Evolutionary conservation across 2,797 vertebrate species (phyloP), one percentile per base, ranked within the genome.

Genomic region (Emydoidea blandingii): DNA sequence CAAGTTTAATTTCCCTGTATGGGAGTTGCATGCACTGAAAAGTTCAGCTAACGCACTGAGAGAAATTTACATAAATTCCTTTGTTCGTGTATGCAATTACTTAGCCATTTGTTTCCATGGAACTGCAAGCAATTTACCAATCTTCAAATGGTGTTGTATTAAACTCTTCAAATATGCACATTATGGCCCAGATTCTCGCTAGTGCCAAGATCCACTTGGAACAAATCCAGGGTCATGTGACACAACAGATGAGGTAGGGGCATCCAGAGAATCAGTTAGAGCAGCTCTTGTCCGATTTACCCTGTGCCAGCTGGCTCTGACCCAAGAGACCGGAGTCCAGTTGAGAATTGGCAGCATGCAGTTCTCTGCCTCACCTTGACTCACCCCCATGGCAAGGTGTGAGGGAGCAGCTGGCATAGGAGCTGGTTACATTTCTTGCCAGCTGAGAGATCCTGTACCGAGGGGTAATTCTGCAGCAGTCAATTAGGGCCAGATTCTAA

Each of bases 1-100:
- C 89, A 93, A 84, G 82, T 85, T 94, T 79, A 91, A 96, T 94
- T 96, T 72, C 53, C n/a, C 56, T 91, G 87, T 49, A 89, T n/a
- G 12, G 65, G 78, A 93, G 34, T 82, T 90, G 52, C 21, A 89
- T 83, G 34, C 65, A 54, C 74, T 93, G 89, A 88, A 87, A 89
- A 85, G 62, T 94, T 96, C 76, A 68, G 76, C 83, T 85, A 68
- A 53, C 5, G 1, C 56, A 91, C 37, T 29, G 87, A 83, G 44
- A 89, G 79, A 47, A 80, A 90, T 94, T 96, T 94, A 72, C 72
- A 95, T 87, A 93, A 94, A 85, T 65, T 56, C 47, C 85, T 97
- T 96, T 97, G 84, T 95, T 97, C 74, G 95, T 91, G 72, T 81
- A 15, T 86, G 59, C 85, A 92, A 86, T 94, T 95, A 89, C 56